These are phyloP conservation scores for Calosoma granatense DNA, from an alignment of 1,140 invertebrate genomes.

Conservation along the genomic window DNA sequence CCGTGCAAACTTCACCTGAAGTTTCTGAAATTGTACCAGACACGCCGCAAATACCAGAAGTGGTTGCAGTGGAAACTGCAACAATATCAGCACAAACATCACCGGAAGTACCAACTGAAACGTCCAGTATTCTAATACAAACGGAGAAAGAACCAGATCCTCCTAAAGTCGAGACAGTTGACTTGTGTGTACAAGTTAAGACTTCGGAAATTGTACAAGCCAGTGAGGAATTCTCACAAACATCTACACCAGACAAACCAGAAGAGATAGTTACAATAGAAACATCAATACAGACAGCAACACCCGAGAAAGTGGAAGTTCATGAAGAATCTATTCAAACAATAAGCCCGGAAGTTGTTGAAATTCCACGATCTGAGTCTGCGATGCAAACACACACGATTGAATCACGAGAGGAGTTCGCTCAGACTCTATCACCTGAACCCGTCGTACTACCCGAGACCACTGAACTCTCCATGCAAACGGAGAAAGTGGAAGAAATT, in stretches of 20 bases:
- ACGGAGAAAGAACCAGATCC: conserved; percentile 31
- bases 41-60: background rate
- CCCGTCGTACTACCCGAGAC: conserved; percentile 28
- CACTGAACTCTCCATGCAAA: conserved; percentile 30
- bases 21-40: conserved; percentile 13
- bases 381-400: conserved; percentile 27
- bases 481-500: conserved; percentile 23
- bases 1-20: conserved; percentile 38
- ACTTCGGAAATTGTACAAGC: conserved; percentile 25
- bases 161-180: conserved; percentile 25
- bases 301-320: conserved; percentile 24
- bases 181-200: conserved; percentile 29
- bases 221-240: conserved; percentile 19
- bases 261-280: conserved; percentile 35
- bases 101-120: conserved; percentile 38
- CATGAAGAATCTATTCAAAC: conserved; percentile 36
- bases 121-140: conserved; percentile 35
- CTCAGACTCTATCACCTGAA: conserved; percentile 37
- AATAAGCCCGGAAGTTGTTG: conserved; percentile 33
- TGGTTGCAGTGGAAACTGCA: conserved; percentile 20
- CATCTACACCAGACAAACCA: conserved; percentile 23
- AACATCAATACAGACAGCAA: conserved; percentile 44
- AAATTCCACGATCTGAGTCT: conserved; percentile 33
- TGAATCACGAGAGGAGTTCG: conserved; percentile 33
- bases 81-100: conserved; percentile 48